Evolutionary conservation across 2,797 vertebrate genomes (phyloP).

Genomic region (Lacerta viridis): DNA sequence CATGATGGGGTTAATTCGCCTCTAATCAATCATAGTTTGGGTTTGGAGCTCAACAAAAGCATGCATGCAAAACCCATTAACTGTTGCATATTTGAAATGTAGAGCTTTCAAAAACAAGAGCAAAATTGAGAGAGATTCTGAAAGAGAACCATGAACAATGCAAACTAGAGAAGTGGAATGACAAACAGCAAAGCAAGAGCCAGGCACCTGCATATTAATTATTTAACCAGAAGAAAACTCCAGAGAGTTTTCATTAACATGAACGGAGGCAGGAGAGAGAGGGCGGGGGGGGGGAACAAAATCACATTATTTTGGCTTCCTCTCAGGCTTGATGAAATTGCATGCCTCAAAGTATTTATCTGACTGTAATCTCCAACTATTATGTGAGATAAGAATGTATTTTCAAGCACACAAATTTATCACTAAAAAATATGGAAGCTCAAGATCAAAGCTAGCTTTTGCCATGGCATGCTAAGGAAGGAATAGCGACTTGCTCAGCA

Average conservation of each 20-base stretch:
- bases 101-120: constrained; percentile 11
- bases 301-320: constrained; percentile 31
- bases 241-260: constrained; percentile 60
- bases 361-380: constrained; percentile 1
- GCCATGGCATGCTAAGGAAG: constrained; percentile 40
- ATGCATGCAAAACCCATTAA: not conserved
- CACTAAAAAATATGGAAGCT: not conserved
- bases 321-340: constrained; percentile 53
- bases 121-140: constrained; percentile 17
- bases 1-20: not conserved
- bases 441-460: not conserved
- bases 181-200: constrained; percentile 46
- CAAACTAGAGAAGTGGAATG: constrained; percentile 51
- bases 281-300: constrained; percentile 20
- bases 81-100: not conserved
- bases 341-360: constrained; percentile 51
- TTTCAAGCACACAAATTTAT: constrained; percentile 18
- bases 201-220: constrained; percentile 61
- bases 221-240: constrained; percentile 60
- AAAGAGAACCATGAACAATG: constrained; percentile 57
- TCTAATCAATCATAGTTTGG: not conserved
- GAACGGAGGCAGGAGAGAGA: not conserved
- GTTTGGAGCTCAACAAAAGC: not conserved
- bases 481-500: not conserved
- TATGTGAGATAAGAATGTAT: not conserved